Percentiles rank a stretch among this genome's conserved stretches.
These are phyloP conservation scores for Drosophila burlai DNA, from an alignment of 1,140 invertebrate species.

Conservation along the genomic window DNA sequence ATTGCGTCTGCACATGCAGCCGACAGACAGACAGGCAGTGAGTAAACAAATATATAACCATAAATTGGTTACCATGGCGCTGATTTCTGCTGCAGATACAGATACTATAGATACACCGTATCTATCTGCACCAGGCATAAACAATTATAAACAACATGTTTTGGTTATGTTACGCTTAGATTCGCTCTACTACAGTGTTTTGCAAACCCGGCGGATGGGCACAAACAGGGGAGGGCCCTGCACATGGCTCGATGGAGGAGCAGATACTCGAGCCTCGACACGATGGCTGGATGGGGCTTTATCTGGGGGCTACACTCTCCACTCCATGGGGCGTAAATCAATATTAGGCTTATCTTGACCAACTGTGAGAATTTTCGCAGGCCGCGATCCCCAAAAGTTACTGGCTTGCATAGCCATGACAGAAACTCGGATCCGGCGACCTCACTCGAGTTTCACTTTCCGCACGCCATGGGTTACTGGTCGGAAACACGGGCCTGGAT, in stretches of 20 bases:
- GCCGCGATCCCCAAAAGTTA: conserved; percentile 31
- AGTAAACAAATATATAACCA: conserved; percentile 61
- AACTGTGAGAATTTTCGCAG: conserved; percentile 68
- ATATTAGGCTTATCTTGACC: conserved; percentile 72
- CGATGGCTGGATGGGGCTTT: conserved; percentile 20
- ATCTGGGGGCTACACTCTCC: conserved; percentile 36
- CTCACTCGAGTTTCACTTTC: conserved; percentile 67
- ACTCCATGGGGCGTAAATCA: conserved; percentile 64
- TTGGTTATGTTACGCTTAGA: conserved; percentile 69
- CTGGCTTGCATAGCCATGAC: conserved; percentile 32
- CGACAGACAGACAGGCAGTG: conserved; percentile 4
- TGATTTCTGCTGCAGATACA: conserved; percentile 59
- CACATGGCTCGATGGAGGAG: conserved; percentile 14
- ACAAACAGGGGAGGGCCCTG: conserved; percentile 9
- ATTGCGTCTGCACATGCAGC: conserved; percentile 39
- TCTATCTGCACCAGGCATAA: conserved; percentile 37
- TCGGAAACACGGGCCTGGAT: conserved; percentile 71
- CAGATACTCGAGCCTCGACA: conserved; percentile 5
- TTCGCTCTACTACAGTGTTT: conserved; percentile 26
- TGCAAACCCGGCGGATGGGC: conserved; percentile 37
- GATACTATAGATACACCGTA: conserved; percentile 17
- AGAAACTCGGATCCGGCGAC: conserved; percentile 21
- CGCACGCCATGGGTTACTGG: conserved; percentile 76
- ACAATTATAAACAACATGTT: conserved; percentile 74
- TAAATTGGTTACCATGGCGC: conserved; percentile 63